Base-by-base conservation (phyloP, 2,113 vertebrate genomes). In the Entomyzon cyanotis region DNA sequence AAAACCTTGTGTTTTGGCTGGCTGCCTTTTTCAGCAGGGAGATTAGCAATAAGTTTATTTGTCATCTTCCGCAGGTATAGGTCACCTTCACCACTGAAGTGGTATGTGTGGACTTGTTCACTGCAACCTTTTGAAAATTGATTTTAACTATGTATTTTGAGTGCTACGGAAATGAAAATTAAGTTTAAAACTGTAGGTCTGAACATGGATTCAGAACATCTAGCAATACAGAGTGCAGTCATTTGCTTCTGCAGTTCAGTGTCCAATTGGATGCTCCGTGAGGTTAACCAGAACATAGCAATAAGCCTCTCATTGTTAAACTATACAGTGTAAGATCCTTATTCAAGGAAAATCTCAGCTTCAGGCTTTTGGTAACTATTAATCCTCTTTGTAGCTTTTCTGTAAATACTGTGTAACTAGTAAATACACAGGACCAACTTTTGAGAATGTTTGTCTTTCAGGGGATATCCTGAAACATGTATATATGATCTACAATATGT, bases 1-100 rank as follows among this genome's bases (percentile, higher is more conserved):
- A 71, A 59, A 74, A 74, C 56, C 44, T 81, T 77, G 56, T 81
- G 46, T 88, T 94, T 80, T 94, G 76, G 50, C 89, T 59, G 35
- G 2, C 46, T 88, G 75, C 75, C 55, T 59, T 82, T 88, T 65
- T 80, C 41, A 50, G 27, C 15, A 64, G 31, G 37, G 16, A 27
- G 30, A 55, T 94, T 77, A 74, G 27, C 30, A 42, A 27, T 39
- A 63, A 21, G 11, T 65, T 88, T 79, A 27, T 68, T 94, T 89
- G 55, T 67, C 76, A 70, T 59, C 47, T 89, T 70, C 39, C 55
- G 16, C 31, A 71, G 37, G 41, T 65, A 33, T 71, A 84, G 85
- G 16, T 19, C 33, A 59, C n/a, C 39, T 85, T 86, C 15, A 28
- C 33, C 67, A 35, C 7, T 53, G 59, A 37, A 74, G 23, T 47